Conservation (phyloP, 2,888 invertebrate genomes). For the Ryuthela nishihirai region DNA sequence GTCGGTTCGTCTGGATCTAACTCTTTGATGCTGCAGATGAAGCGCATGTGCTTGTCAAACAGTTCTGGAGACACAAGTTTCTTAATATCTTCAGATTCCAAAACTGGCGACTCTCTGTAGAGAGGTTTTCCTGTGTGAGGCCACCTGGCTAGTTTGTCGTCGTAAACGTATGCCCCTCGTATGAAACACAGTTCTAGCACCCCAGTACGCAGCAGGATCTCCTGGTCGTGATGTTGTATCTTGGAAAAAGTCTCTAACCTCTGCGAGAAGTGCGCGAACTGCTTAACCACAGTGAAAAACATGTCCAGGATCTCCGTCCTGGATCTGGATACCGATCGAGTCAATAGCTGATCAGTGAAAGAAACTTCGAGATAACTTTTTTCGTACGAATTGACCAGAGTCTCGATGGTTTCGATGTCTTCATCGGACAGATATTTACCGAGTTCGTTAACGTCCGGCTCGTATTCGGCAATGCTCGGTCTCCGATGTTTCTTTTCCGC, state of each 20-base stretch:
- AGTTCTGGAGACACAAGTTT: constrained; percentile 47
- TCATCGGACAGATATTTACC: constrained; percentile 22
- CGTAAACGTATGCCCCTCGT: constrained; percentile 52
- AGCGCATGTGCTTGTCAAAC: constrained; percentile 51
- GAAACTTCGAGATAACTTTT: constrained; percentile 45
- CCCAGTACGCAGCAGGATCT: constrained; percentile 48
- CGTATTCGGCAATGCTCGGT: constrained; percentile 28
- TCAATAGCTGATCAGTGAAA: constrained; percentile 29
- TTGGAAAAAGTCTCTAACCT: constrained; percentile 45
- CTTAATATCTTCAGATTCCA: constrained; percentile 46
- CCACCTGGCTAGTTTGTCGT: constrained; percentile 47
- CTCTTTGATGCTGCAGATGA: constrained; percentile 50
- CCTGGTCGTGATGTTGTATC: constrained; percentile 45
- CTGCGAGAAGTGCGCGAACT: constrained; percentile 47
- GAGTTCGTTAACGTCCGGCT: constrained; percentile 34
- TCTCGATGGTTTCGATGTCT: constrained; percentile 43
- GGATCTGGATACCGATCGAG: constrained; percentile 2
- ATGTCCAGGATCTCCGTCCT: constrained; percentile 46
- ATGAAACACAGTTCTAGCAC: constrained; percentile 54
- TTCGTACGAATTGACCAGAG: constrained; percentile 45
- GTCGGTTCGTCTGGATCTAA: constrained; percentile 51
- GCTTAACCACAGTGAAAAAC: constrained; percentile 47
- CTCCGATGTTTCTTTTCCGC: constrained; percentile 6
- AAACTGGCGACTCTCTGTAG: constrained; percentile 44
- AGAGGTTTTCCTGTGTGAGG: constrained; percentile 34